phyloP scores from a whole-genome alignment of 2,888 invertebrate species.

The Odiellus spinosus region DNA sequence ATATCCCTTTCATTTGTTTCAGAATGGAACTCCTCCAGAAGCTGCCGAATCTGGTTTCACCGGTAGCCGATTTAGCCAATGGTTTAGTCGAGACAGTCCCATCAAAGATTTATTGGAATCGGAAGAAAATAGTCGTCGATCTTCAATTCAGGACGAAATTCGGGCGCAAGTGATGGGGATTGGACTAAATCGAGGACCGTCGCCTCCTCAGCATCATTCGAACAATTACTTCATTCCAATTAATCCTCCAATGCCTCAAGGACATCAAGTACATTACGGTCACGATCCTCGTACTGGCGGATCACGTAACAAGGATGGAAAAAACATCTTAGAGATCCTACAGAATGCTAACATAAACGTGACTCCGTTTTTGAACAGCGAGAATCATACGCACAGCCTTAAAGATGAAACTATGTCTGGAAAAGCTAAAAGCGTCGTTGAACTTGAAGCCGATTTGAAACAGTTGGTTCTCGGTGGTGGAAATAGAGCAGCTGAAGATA shows the following conservation, averaged over 20 bases:
- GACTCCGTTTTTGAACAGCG: conserved; percentile 6
- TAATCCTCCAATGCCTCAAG: conserved; percentile 5
- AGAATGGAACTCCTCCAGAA: too few species aligned
- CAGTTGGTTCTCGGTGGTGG: conserved; percentile 11
- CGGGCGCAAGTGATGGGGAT: conserved; percentile 13
- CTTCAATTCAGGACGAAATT: conserved; percentile 15
- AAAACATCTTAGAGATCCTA: conserved; percentile 15
- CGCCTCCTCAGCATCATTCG: not conserved
- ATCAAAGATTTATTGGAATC: conserved; percentile 3
- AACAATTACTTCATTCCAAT: conserved; percentile 11
- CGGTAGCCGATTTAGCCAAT: conserved; percentile 36
- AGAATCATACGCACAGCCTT: not conserved
- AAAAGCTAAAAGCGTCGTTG: conserved; percentile 12
- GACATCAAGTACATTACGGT: not conserved
- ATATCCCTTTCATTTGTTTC: too few species aligned
- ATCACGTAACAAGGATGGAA: conserved; percentile 1
- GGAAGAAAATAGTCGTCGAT: conserved; percentile 8
- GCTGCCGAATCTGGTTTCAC: conserved; percentile 19
- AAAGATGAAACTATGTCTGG: not conserved
- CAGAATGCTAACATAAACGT: conserved; percentile 11
- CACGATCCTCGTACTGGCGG: not conserved
- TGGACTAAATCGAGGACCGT: too few species aligned
- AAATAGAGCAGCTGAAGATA: conserved; percentile 9
- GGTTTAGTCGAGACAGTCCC: conserved; percentile 40
- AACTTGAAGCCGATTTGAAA: conserved; percentile 15